Evolutionary conservation across 2,113 vertebrate genomes (phyloP).

Genomic region (Vulpes ferrilata): DNA sequence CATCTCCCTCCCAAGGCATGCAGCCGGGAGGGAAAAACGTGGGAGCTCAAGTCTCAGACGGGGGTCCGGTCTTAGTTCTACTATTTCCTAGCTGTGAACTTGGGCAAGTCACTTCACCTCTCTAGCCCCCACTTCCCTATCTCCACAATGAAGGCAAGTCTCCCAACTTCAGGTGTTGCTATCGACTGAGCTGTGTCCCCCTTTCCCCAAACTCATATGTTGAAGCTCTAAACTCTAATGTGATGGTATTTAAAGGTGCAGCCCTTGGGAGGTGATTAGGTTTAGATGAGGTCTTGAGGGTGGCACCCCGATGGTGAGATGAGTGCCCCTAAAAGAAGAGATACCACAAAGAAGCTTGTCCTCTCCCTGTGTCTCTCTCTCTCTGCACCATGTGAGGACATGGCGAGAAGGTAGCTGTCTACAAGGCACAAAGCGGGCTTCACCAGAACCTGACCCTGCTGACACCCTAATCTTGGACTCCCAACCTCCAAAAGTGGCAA

Average conservation of each 20-base stretch:
- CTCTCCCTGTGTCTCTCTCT: no score
- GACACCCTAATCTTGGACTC: background rate
- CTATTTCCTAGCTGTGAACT: background rate
- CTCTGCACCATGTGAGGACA: no score
- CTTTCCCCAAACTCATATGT: background rate
- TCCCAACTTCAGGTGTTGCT: background rate
- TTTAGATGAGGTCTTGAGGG: background rate
- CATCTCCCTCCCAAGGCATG: fast-evolving
- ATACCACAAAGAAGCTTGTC: background rate
- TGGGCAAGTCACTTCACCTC: background rate
- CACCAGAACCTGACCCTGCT: background rate
- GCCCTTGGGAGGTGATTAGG: background rate
- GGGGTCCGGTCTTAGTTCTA: background rate
- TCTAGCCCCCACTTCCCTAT: background rate
- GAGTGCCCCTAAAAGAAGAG: background rate
- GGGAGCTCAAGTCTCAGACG: background rate
- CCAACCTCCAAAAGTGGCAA: background rate
- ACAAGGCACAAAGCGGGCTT: background rate
- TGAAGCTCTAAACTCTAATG: background rate
- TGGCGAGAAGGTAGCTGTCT: background rate
- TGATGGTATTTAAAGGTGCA: background rate
- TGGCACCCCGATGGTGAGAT: background rate
- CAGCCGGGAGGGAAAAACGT: background rate
- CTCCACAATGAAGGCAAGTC: background rate
- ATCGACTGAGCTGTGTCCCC: background rate